These are phyloP conservation scores for Aradus depressus DNA, from an alignment of 2,888 invertebrate species.

Conservation along the genomic window DNA sequence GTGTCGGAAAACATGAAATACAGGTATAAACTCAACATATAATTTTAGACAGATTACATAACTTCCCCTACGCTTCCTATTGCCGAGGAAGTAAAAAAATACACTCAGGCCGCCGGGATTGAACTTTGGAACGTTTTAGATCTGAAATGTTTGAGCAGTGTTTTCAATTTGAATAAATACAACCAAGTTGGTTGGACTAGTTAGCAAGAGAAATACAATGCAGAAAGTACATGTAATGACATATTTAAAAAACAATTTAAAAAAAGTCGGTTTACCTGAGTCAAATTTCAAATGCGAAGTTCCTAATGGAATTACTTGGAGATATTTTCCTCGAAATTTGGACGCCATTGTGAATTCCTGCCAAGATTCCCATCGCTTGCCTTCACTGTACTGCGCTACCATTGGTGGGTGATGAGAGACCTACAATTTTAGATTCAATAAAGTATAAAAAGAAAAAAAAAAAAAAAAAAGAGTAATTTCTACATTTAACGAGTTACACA, in stretches of 20 bases:
- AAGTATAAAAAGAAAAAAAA: conserved; percentile 10
- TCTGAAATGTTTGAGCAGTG: no score
- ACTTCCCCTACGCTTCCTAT: no score
- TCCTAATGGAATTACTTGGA: conserved; percentile 63
- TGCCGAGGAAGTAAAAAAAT: no score
- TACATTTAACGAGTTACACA: neutral
- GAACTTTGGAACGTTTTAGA: no score
- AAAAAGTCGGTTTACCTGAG: conserved; percentile 37
- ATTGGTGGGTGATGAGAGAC: conserved; percentile 99
- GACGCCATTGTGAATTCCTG: conserved; percentile 99
- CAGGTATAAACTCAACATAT: no score
- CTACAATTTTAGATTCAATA: conserved; percentile 34
- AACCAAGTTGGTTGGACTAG: no score
- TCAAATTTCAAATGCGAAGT: conserved; percentile 49
- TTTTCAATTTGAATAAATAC: no score
- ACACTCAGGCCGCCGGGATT: no score
- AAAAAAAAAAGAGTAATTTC: neutral
- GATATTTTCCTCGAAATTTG: conserved; percentile 97
- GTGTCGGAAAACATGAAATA: no score
- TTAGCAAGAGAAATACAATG: neutral
- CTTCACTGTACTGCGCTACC: conserved; percentile 91
- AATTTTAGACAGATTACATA: no score
- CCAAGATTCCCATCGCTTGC: conserved; percentile 85
- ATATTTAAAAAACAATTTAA: no score
- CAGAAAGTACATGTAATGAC: no score